Percentiles rank a stretch among this genome's conserved stretches.
Evolutionary conservation across 2,797 vertebrate species (phyloP).

Genomic region (Neomorphus geoffroyi): DNA sequence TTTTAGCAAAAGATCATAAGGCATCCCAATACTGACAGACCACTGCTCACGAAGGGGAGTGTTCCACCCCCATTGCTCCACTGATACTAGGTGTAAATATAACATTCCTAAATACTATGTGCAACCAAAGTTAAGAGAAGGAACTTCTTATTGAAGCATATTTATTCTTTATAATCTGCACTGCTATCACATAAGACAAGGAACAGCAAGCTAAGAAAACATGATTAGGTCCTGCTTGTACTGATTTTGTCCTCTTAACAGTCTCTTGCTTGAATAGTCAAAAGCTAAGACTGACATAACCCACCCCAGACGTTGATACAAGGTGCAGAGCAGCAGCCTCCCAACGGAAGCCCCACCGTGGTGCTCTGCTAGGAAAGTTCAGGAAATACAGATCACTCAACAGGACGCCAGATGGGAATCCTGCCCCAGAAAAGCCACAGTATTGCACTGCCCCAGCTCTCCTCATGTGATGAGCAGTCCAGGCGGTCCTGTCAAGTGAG

Average conservation of each 20-base stretch:
- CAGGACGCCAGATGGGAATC: neutral
- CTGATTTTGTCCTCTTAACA: neutral
- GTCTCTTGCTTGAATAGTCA: neutral
- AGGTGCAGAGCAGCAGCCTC: neutral
- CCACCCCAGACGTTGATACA: neutral
- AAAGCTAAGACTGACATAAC: neutral
- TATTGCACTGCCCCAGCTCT: neutral
- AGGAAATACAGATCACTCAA: neutral
- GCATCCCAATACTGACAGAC: neutral
- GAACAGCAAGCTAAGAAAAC: neutral
- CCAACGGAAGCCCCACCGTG: accelerated
- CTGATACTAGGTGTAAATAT: neutral
- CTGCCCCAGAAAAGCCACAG: neutral
- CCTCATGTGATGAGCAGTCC: neutral
- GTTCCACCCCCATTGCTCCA: neutral
- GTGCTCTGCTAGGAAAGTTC: neutral
- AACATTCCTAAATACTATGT: neutral
- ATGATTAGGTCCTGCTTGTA: neutral
- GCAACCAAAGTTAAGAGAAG: neutral
- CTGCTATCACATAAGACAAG: neutral
- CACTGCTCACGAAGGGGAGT: neutral
- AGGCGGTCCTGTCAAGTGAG: neutral
- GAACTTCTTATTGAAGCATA: neutral
- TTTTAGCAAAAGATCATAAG: neutral
- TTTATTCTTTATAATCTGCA: neutral